Evolutionary conservation across 64 coral and sea anemone species (phyloP).

Genomic region (Platygyra sinensis): DNA sequence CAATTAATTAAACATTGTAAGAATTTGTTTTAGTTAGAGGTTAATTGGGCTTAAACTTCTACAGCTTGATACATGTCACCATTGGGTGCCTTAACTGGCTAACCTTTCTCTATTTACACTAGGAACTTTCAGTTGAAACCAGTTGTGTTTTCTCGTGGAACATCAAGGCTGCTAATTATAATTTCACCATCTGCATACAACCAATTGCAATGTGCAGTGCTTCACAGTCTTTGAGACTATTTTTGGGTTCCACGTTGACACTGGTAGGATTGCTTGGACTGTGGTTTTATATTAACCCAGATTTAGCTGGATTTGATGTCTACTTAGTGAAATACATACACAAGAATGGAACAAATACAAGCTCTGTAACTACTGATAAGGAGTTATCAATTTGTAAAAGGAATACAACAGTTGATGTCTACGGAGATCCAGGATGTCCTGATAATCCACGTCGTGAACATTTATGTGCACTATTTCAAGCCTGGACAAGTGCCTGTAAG

Average conservation of each 20-base stretch:
- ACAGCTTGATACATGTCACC: too few relatives aligned
- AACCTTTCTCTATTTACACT: too few relatives aligned
- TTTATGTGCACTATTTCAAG: conserved; percentile 29
- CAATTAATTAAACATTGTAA: too few relatives aligned
- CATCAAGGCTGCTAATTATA: too few relatives aligned
- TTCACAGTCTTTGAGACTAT: neutral
- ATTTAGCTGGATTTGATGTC: neutral
- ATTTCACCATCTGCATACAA: neutral
- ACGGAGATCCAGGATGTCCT: conserved; percentile 53
- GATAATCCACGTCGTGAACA: conserved; percentile 45
- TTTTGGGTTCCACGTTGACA: neutral
- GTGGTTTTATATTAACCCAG: neutral
- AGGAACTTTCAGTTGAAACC: neutral
- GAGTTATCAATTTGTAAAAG: neutral
- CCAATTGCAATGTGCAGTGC: neutral
- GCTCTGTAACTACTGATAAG: too few relatives aligned
- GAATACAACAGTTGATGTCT: conserved; percentile 4
- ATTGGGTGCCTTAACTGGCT: too few relatives aligned
- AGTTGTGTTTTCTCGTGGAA: neutral
- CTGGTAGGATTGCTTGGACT: neutral
- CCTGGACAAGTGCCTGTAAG: conserved; percentile 39
- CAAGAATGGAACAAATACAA: too few relatives aligned
- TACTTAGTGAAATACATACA: neutral
- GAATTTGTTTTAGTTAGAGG: too few relatives aligned
- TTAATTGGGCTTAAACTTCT: too few relatives aligned